Percentiles rank a stretch among this genome's conserved stretches.
phyloP scores from a whole-genome alignment of 1,140 invertebrate genomes.

The Sarcophaga peregrina region DNA sequence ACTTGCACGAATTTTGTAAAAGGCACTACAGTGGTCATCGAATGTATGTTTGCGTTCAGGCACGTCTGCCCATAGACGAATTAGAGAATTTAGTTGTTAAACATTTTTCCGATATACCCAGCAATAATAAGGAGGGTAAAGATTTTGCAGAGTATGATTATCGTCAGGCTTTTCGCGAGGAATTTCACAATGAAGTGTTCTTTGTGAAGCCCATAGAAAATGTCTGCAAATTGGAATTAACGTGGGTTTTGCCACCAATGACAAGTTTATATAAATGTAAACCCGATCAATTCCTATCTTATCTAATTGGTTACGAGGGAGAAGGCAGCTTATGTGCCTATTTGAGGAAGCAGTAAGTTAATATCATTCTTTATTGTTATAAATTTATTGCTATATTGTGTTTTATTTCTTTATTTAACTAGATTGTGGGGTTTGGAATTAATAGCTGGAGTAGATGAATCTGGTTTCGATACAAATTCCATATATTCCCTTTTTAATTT shows the following conservation, averaged over 20 bases:
- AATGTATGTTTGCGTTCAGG: conserved; percentile 87
- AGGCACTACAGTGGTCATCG: conserved; percentile 89
- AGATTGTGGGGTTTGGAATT: conserved; percentile 88
- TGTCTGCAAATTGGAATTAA: conserved; percentile 75
- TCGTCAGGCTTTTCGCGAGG: conserved; percentile 71
- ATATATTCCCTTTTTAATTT: conserved; percentile 81
- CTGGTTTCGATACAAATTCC: conserved; percentile 80
- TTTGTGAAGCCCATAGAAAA: conserved; percentile 85
- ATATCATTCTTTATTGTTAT: not conserved
- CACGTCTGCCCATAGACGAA: conserved; percentile 79
- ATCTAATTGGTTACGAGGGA: conserved; percentile 89
- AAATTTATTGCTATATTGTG: not conserved
- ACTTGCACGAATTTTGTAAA: conserved; percentile 82
- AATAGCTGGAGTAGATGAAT: conserved; percentile 78
- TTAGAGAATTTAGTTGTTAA: conserved; percentile 75
- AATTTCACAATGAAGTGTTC: conserved; percentile 78
- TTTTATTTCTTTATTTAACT: conserved; percentile 43
- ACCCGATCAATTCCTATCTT: conserved; percentile 83
- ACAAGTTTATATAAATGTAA: conserved; percentile 67
- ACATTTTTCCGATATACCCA: conserved; percentile 75
- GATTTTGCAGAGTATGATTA: conserved; percentile 69
- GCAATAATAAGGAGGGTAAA: conserved; percentile 71
- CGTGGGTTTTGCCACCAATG: conserved; percentile 83
- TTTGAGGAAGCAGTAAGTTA: conserved; percentile 76
- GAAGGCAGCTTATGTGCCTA: conserved; percentile 87